A percentile compares a stretch with the other conserved stretches of the same genome.
These are phyloP conservation scores for Cephus rjabovi DNA, from an alignment of 2,888 invertebrate genomes.

Conservation along the genomic window DNA sequence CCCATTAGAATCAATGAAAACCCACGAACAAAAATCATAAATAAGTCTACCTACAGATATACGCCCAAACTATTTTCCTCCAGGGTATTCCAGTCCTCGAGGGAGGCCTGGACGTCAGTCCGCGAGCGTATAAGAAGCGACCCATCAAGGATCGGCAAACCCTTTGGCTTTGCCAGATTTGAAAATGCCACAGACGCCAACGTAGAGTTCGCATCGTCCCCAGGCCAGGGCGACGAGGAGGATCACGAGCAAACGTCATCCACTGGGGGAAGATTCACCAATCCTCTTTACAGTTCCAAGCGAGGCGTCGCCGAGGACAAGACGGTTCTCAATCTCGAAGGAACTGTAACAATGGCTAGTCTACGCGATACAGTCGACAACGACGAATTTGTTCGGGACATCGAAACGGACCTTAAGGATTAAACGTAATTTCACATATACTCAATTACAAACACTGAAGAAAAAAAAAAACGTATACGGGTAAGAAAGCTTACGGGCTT, in stretches of 20 bases:
- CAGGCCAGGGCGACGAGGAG: constrained; percentile 5
- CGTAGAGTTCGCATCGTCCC: constrained; percentile 43
- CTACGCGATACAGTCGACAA: constrained; percentile 40
- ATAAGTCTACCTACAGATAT: not conserved
- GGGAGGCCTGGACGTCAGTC: constrained; percentile 41
- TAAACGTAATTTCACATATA: not conserved
- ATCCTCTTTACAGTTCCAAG: constrained; percentile 57
- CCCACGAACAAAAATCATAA: not conserved
- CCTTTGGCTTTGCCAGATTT: constrained; percentile 61
- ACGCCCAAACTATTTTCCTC: constrained; percentile 7
- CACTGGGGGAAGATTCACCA: constrained; percentile 54
- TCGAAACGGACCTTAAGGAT: constrained; percentile 38
- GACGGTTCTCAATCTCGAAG: constrained; percentile 33
- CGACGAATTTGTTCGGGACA: constrained; percentile 35
- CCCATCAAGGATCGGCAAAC: constrained; percentile 29
- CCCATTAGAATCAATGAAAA: not conserved
- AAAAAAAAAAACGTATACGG: not conserved
- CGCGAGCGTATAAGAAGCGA: constrained; percentile 30
- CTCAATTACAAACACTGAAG: not conserved
- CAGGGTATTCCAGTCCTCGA: constrained; percentile 42
- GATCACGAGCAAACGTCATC: constrained; percentile 18
- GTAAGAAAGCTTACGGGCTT: not conserved
- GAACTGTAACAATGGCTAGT: constrained; percentile 42
- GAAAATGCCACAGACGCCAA: constrained; percentile 58
- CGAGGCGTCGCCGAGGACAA: constrained; percentile 24